Base-by-base conservation (phyloP, 1,140 invertebrate genomes). In the Rhyzopertha dominica region DNA sequence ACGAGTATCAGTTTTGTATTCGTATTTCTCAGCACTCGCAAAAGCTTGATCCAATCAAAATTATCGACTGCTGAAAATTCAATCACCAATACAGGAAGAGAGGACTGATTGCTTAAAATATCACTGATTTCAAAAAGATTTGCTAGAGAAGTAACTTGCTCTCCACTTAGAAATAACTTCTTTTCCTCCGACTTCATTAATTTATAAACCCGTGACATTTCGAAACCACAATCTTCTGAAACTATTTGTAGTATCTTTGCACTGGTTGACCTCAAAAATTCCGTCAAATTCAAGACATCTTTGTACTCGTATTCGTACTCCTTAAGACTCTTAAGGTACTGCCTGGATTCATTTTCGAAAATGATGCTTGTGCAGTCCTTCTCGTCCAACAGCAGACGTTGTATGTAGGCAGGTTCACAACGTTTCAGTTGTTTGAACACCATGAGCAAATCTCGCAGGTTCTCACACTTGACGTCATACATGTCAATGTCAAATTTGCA, bases 251-350 rank as follows among this genome's bases (percentile, higher is more conserved):
- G 31, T 4, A 4, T 4, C 20, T 16, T 4, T 18, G 4, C 4
- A 25, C 24, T n/a, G 2, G 5, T 10, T 16, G 31, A 34, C 20
- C 20, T n/a, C 13, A 37, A 37, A 20, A 37, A 37, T 37, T 22
- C 17, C 3, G 10, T 37, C 18, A 37, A 7, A 22, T 24, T 14
- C 22, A 23, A 37, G 12, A 16, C 14, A 14, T 26, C 25, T 34
- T 19, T 23, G 25, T 5, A 8, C 20, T 26, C n/a, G 8, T 8
- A 8, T 7, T 12, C n/a, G 20, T 18, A 34, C 2, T 34, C 10
- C 8, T 7, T 7, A 10, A 34, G 5, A 3, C n/a, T 13, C n/a
- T 34, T 13, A 18, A 18, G 4, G 20, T 18, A 34, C 17, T 34
- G n/a, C 10, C 13, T 3, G 4, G 13, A 9, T 16, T 34, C 31